These are phyloP conservation scores for Felis catus DNA, from an alignment of 2,113 vertebrate genomes.

Conservation along the genomic window DNA sequence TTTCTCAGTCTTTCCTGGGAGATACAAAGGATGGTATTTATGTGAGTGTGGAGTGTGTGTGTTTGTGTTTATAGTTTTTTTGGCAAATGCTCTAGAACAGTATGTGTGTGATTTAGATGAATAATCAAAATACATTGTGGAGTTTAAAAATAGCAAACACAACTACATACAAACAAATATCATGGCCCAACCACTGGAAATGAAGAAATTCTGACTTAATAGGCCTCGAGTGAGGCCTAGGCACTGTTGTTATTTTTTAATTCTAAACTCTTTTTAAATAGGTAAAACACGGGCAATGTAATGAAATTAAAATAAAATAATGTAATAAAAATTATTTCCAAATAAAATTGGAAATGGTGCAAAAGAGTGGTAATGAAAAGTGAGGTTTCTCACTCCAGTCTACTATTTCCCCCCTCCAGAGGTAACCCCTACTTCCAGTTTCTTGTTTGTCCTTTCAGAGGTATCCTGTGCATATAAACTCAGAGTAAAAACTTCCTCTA, in stretches of 20 bases:
- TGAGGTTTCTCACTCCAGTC: not conserved
- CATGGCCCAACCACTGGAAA: not conserved
- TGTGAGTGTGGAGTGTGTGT: not conserved
- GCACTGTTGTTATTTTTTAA: not conserved
- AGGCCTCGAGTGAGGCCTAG: not conserved
- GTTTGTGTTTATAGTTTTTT: not conserved
- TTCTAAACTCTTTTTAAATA: conserved; percentile 19
- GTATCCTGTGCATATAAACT: not conserved
- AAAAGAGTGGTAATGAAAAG: not conserved
- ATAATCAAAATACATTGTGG: not conserved
- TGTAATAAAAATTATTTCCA: no score
- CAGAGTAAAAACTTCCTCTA: not conserved
- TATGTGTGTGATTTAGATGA: not conserved
- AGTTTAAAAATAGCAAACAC: not conserved
- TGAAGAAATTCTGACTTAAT: not conserved
- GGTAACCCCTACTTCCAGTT: not conserved
- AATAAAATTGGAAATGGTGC: not conserved
- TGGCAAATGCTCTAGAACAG: not conserved
- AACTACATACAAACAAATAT: not conserved
- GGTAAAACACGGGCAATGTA: not conserved
- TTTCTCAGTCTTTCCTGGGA: not conserved
- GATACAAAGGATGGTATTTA: not conserved
- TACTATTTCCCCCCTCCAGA: not conserved
- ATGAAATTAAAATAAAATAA: conserved; percentile 20
- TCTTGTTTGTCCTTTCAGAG: not conserved